Conservation (phyloP, 2,888 invertebrate genomes). For the Plebejus melissa region DNA sequence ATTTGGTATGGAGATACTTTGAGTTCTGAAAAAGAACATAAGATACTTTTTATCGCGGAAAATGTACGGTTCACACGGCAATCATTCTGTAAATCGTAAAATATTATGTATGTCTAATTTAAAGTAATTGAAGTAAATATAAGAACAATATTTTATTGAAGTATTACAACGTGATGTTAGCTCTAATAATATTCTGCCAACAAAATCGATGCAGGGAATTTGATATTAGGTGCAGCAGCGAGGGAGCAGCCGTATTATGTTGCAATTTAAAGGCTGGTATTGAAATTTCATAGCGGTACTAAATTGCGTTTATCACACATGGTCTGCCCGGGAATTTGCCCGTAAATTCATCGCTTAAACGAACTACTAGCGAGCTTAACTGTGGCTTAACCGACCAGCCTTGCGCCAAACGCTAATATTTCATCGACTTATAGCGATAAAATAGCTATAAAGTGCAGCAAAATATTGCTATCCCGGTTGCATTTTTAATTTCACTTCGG, state of each 20-base stretch:
- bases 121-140: background rate
- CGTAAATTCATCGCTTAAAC: conserved; percentile 11
- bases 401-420: conserved; percentile 17
- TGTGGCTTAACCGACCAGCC: background rate
- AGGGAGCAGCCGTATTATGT: background rate
- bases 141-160: background rate
- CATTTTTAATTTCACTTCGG: background rate
- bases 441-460: background rate
- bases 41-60: too few relatives aligned
- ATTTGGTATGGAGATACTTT: too few relatives aligned
- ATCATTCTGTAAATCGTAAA: too few relatives aligned
- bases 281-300: conserved; percentile 12
- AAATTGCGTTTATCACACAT: conserved; percentile 10
- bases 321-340: background rate
- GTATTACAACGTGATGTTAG: background rate
- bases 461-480: conserved; percentile 1
- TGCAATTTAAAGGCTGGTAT: background rate
- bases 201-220: background rate
- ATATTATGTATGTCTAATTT: too few relatives aligned
- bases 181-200: background rate
- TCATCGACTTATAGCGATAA: conserved; percentile 4
- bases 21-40: too few relatives aligned
- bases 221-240: background rate
- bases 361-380: background rate
- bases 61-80: too few relatives aligned